phyloP scores from a whole-genome alignment of 2,113 vertebrate species.

The Alces alces region DNA sequence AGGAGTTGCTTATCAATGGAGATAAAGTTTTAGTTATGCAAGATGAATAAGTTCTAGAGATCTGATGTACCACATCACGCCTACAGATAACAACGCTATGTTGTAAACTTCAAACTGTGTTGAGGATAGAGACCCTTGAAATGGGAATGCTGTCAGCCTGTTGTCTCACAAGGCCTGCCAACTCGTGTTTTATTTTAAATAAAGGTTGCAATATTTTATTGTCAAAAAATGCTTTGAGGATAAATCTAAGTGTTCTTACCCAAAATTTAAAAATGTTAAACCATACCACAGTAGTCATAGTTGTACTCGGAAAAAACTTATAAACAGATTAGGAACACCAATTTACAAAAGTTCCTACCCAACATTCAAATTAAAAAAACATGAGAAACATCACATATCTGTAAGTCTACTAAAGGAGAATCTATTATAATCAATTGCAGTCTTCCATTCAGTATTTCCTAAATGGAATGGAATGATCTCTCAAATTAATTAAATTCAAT shows the following conservation, averaged over 20 bases:
- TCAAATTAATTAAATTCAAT: background rate
- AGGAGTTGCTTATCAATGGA: background rate
- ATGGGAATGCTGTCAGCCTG: slow-evolving; percentile 77
- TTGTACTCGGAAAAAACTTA: background rate
- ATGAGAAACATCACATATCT: background rate
- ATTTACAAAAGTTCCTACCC: background rate
- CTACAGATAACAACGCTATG: background rate
- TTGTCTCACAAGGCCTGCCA: slow-evolving; percentile 81
- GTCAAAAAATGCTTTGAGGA: slow-evolving; percentile 57
- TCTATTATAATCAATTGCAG: background rate
- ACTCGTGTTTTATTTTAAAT: slow-evolving; percentile 85
- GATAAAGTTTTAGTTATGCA: background rate
- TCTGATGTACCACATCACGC: background rate
- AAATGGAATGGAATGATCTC: background rate
- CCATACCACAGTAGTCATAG: background rate
- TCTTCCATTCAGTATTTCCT: background rate
- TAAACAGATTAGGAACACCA: background rate
- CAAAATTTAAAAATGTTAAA: background rate
- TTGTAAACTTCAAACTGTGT: background rate
- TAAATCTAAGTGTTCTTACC: background rate
- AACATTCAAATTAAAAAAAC: background rate
- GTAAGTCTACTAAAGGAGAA: background rate
- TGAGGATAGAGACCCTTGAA: slow-evolving; percentile 73
- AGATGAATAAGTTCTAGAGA: background rate
- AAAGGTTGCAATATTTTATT: slow-evolving; percentile 88